Evolutionary conservation across 1,140 invertebrate species (phyloP).

Genomic region (Macrosteles quadrilineatus): DNA sequence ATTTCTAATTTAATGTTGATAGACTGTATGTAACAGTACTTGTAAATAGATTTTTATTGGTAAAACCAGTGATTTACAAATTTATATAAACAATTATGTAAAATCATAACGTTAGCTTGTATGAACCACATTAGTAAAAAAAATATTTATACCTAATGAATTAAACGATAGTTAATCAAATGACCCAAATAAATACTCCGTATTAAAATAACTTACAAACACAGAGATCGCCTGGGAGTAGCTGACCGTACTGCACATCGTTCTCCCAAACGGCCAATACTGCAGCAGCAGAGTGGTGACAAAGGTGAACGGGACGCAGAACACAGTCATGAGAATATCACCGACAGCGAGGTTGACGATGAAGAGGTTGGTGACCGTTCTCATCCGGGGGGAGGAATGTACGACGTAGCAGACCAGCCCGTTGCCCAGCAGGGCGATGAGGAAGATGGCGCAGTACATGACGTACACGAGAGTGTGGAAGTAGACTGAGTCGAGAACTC

Average conservation of each 20-base stretch:
- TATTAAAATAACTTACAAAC: conserved; percentile 53
- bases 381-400: conserved; percentile 73
- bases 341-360: conserved; percentile 83
- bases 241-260: conserved; percentile 75
- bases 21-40: no score
- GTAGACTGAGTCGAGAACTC: conserved; percentile 42
- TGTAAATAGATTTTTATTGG: no score
- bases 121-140: no score
- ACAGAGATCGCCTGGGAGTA: conserved; percentile 80
- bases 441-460: conserved; percentile 72
- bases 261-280: conserved; percentile 81
- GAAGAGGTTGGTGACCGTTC: conserved; percentile 85
- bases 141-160: no score
- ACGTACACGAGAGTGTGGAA: conserved; percentile 69
- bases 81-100: no score
- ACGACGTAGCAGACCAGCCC: conserved; percentile 82
- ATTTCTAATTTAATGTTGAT: no score
- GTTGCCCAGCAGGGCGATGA: conserved; percentile 76
- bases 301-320: conserved; percentile 87
- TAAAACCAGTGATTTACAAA: no score
- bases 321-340: conserved; percentile 80
- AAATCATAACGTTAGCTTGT: no score
- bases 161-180: no score
- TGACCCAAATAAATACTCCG: no score
- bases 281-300: conserved; percentile 70